These are phyloP conservation scores for Drosophila rhopaloa DNA, from an alignment of 1,140 invertebrate species.

Conservation along the genomic window DNA sequence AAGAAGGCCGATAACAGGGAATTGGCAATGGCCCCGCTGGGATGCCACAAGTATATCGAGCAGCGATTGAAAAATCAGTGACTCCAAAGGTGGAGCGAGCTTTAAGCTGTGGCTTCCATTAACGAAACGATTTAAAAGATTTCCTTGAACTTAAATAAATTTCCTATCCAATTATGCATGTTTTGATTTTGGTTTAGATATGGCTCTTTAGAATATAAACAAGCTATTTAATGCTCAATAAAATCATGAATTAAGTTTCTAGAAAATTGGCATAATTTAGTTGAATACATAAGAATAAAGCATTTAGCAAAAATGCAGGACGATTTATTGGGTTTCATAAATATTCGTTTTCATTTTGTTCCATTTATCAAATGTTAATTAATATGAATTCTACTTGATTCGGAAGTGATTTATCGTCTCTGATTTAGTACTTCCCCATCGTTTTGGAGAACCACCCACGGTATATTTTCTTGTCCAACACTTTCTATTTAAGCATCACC, in stretches of 20 bases:
- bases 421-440: neutral
- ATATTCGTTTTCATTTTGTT: too few relatives aligned
- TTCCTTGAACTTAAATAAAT: too few relatives aligned
- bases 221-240: too few relatives aligned
- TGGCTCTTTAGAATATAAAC: too few relatives aligned
- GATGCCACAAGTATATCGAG: slow-evolving; percentile 38
- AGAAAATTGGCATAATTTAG: too few relatives aligned
- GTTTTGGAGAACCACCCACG: neutral
- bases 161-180: neutral
- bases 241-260: too few relatives aligned
- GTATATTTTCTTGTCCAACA: neutral
- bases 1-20: slow-evolving; percentile 66
- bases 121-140: neutral
- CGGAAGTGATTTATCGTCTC: neutral
- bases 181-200: neutral
- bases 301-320: too few relatives aligned
- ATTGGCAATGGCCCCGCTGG: slow-evolving; percentile 46
- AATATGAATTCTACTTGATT: neutral
- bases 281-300: too few relatives aligned
- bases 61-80: slow-evolving; percentile 50
- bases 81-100: neutral
- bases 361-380: too few relatives aligned
- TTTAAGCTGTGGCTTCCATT: slow-evolving; percentile 12
- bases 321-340: too few relatives aligned
- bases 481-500: slow-evolving; percentile 5